Percentiles rank a stretch among this genome's conserved stretches.
phyloP scores from a whole-genome alignment of 2,113 vertebrate species.

The Engystomops pustulosus region DNA sequence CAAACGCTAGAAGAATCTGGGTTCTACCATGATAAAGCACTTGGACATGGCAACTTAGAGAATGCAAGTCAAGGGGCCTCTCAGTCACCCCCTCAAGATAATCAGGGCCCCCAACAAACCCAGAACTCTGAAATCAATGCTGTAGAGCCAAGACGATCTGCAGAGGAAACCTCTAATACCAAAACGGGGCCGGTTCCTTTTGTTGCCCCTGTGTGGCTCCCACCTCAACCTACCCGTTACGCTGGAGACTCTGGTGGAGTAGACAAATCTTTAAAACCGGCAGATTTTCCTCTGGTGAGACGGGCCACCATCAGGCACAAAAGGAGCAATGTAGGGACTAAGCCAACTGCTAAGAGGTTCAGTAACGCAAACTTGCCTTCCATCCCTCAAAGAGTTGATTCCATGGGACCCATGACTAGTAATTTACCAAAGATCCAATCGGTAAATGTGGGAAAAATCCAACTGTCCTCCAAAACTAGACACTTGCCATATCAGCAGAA shows the following conservation, averaged over 20 bases:
- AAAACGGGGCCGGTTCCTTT: not conserved
- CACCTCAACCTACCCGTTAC: constrained; percentile 17
- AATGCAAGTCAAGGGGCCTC: no score
- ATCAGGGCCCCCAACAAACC: not conserved
- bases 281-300: constrained; percentile 30
- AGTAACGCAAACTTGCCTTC: not conserved
- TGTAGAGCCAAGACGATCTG: not conserved
- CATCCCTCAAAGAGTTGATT: not conserved
- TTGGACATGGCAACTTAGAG: not conserved
- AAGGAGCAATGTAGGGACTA: not conserved
- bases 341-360: not conserved
- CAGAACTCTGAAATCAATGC: not conserved
- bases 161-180: not conserved
- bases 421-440: not conserved
- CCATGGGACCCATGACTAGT: not conserved
- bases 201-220: constrained; percentile 36
- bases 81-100: not conserved
- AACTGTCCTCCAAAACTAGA: not conserved
- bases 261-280: not conserved
- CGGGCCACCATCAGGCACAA: constrained; percentile 42
- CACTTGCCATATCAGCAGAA: not conserved
- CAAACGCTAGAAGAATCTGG: not conserved
- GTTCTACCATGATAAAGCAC: not conserved
- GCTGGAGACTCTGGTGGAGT: not conserved
- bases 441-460: not conserved